phyloP scores from a whole-genome alignment of 1,140 invertebrate genomes.

The Drosophila equinoxialis region DNA sequence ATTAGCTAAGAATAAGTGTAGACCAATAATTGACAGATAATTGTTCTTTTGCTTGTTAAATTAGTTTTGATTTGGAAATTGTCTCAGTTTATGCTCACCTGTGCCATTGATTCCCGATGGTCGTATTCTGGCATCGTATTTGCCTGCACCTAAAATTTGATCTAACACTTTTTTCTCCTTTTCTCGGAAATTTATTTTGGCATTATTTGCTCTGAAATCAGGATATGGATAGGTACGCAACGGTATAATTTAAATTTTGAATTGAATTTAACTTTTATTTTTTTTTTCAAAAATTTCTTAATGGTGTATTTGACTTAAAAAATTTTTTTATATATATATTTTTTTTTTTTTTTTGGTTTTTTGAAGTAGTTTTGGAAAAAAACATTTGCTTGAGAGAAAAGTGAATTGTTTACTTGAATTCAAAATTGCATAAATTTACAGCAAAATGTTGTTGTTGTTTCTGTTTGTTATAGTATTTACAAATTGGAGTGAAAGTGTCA shows the following conservation, averaged over 20 bases:
- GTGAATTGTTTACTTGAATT: slow-evolving; percentile 7
- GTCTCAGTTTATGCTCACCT: slow-evolving; percentile 86
- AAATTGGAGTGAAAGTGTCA: slow-evolving; percentile 49
- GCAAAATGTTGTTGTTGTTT: slow-evolving; percentile 43
- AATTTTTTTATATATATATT: not conserved
- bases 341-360: slow-evolving; percentile 31
- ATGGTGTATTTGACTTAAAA: slow-evolving; percentile 1
- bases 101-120: slow-evolving; percentile 96
- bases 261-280: not conserved
- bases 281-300: slow-evolving; percentile 14
- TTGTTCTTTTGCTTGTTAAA: not conserved
- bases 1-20: slow-evolving; percentile 32
- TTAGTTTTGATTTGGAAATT: not conserved
- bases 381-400: slow-evolving; percentile 62
- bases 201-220: slow-evolving; percentile 86
- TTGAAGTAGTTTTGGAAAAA: slow-evolving; percentile 41
- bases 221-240: slow-evolving; percentile 83
- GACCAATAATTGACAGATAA: slow-evolving; percentile 17
- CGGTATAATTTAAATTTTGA: slow-evolving; percentile 71
- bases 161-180: slow-evolving; percentile 97
- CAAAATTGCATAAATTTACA: slow-evolving; percentile 63
- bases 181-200: slow-evolving; percentile 93
- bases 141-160: slow-evolving; percentile 93
- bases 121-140: slow-evolving; percentile 95
- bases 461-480: slow-evolving; percentile 43